These are phyloP conservation scores for Aquatica leii DNA, from an alignment of 2,888 invertebrate genomes.

Conservation along the genomic window DNA sequence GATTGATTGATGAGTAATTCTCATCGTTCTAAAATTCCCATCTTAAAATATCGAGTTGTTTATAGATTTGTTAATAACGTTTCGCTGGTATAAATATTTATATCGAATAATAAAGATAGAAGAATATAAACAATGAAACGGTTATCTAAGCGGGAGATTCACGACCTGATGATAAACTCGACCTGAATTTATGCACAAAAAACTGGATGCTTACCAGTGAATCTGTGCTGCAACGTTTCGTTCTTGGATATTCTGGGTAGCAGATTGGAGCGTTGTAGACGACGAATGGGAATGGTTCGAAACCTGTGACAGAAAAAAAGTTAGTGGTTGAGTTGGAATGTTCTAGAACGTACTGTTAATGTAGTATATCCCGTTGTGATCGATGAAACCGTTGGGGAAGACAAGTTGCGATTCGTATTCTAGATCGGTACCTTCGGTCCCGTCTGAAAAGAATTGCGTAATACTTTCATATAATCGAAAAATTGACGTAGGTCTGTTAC, in stretches of 20 bases:
- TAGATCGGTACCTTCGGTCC: constrained; percentile 54
- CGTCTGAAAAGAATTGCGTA: constrained; percentile 46
- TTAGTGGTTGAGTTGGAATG: neutral
- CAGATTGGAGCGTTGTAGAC: constrained; percentile 58
- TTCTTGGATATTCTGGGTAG: constrained; percentile 55
- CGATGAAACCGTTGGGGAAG: constrained; percentile 62
- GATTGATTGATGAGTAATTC: too few relatives aligned
- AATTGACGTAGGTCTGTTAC: constrained; percentile 44
- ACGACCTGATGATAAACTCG: too few relatives aligned
- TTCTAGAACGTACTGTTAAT: constrained; percentile 57
- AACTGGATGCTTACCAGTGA: constrained; percentile 55
- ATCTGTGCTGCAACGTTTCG: constrained; percentile 58
- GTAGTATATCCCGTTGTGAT: constrained; percentile 63
- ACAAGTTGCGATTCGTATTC: constrained; percentile 61
- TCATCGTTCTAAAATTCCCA: too few relatives aligned
- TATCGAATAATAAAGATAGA: too few relatives aligned
- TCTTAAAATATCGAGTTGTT: too few relatives aligned
- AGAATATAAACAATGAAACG: too few relatives aligned
- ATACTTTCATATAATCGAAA: too few relatives aligned
- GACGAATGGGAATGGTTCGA: constrained; percentile 58
- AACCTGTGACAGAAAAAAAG: constrained; percentile 51
- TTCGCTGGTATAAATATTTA: too few relatives aligned
- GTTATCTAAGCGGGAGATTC: too few relatives aligned
- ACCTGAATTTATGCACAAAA: neutral
- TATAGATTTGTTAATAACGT: too few relatives aligned